Base-by-base conservation (phyloP, 2,888 invertebrate genomes). In the Troglohyphantes excavatus region DNA sequence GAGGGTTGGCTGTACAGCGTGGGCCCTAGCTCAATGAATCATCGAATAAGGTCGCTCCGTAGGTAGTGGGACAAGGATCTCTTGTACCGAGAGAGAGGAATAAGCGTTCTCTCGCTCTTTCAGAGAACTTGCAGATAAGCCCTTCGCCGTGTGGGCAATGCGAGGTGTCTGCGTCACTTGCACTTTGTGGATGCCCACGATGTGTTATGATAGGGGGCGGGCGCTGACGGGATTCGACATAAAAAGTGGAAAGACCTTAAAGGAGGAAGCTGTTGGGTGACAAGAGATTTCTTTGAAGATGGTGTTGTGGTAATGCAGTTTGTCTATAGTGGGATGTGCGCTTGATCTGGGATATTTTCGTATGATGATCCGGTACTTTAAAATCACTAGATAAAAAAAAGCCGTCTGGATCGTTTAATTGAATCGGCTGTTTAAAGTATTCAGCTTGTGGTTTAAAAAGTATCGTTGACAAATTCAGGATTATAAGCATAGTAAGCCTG, bases 41-140 rank as follows among this genome's bases (percentile, higher is more conserved):
- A 88, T 73, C 27, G 19, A 23, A 29, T 75, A 88, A 88, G 87
- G 87, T 88, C 87, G 87, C 26, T 23, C 21, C 75, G 87, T 88
- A 73, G 87, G 87, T 53, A 81, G 87, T 11, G 73, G 59, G 81
- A 88, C 75, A 88, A 88, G 81, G 81, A 81, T 81, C 26, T 81
- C 70, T 39, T 26, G 59, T 21, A 11, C 17, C 53, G 17, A n/a
- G 13, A 53, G 53, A 39, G 39, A 39, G 39, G 7, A 13, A 39
- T 11, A 17, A 53, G 53, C 13, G 13, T 17, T 53, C 17, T 65
- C 46, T 7, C 23, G 13, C 23, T 26, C 17, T 59, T 13, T 11
- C 29, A n/a, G 29, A 59, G n/a, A 1, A 2, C 6, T 7, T 19
- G 26, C 26, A 26, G 65, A 27, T 65, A 27, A 65, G 11, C 21